phyloP scores from a whole-genome alignment of 2,797 vertebrate species.

The Gallinago stenura region DNA sequence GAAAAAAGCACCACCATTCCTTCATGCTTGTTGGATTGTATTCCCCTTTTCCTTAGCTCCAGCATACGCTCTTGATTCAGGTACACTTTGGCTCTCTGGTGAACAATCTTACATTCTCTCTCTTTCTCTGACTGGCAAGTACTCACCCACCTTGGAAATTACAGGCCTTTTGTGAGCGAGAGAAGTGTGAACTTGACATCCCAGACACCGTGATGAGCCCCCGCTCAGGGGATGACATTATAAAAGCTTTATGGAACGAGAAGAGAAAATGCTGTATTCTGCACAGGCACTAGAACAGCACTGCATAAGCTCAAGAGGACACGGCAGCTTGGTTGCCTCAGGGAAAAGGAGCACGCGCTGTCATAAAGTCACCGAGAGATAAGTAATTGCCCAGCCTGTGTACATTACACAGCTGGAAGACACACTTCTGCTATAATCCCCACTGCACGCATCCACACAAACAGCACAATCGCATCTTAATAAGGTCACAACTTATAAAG shows the following conservation, averaged over 20 bases:
- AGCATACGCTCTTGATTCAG: background rate
- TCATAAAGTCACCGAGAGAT: constrained; percentile 44
- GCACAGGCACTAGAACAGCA: background rate
- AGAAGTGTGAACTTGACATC: background rate
- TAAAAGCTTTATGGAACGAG: background rate
- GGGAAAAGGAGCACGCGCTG: constrained; percentile 27
- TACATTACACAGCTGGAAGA: constrained; percentile 57
- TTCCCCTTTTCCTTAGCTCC: background rate
- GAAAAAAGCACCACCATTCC: background rate
- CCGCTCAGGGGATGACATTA: background rate
- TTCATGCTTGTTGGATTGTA: background rate
- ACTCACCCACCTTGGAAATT: background rate
- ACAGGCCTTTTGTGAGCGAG: background rate
- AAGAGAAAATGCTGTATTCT: background rate
- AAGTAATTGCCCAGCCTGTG: constrained; percentile 50
- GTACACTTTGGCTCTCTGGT: background rate
- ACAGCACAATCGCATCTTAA: background rate
- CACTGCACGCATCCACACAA: background rate
- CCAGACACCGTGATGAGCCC: background rate
- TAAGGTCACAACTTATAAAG: constrained; percentile 10
- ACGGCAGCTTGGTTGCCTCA: constrained; percentile 34
- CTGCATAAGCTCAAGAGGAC: constrained; percentile 38
- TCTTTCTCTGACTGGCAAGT: background rate
- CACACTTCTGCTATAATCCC: background rate
- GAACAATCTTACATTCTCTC: background rate